Conservation (phyloP, 2,888 invertebrate genomes). For the Galeopsomyia nigrocyanea region DNA sequence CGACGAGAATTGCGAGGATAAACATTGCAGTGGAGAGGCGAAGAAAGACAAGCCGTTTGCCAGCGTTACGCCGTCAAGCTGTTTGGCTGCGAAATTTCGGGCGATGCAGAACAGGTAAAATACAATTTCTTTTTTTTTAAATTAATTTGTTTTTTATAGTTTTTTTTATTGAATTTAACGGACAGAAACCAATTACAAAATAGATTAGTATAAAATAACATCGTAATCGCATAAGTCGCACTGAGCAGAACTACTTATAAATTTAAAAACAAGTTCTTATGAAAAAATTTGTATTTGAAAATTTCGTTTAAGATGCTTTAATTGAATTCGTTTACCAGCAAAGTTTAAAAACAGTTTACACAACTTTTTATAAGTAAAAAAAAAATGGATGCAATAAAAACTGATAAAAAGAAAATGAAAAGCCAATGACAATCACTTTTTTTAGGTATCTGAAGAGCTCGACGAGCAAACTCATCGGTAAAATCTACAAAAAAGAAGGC, state of each 20-base stretch:
- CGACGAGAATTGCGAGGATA: constrained; percentile 41
- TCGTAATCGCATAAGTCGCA: no score
- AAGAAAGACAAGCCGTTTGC: constrained; percentile 53
- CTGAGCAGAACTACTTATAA: no score
- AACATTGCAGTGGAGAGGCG: constrained; percentile 5
- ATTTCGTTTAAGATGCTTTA: not conserved
- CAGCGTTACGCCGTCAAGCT: constrained; percentile 66
- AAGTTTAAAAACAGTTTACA: no score
- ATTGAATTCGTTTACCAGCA: no score
- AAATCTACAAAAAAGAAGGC: constrained; percentile 72
- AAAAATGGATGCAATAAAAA: no score
- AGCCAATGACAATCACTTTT: not conserved
- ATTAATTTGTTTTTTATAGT: no score
- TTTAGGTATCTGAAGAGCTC: constrained; percentile 77
- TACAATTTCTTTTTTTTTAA: not conserved
- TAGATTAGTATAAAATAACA: no score
- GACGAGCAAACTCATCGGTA: constrained; percentile 78
- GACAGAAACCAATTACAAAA: no score
- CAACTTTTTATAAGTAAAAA: no score
- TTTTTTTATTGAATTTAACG: no score
- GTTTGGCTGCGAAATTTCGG: constrained; percentile 78
- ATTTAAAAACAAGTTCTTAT: constrained; percentile 4
- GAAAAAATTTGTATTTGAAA: not conserved
- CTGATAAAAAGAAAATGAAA: not conserved
- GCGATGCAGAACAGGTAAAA: constrained; percentile 78